phyloP scores from a whole-genome alignment of 2,113 vertebrate genomes.

The Nibea albiflora region DNA sequence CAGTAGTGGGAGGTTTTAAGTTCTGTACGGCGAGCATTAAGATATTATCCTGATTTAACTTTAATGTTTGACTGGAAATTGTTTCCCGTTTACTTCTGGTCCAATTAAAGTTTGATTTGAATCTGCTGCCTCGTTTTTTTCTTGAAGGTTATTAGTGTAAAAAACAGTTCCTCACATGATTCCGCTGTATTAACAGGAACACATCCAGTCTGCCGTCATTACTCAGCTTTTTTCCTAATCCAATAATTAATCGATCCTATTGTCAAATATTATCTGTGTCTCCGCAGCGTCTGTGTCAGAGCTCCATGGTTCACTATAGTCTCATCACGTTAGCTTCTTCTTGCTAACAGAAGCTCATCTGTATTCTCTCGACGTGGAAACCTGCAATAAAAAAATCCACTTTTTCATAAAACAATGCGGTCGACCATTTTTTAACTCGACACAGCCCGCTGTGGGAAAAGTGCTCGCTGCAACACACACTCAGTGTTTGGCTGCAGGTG shows the following conservation, averaged over 20 bases:
- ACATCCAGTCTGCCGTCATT: background rate
- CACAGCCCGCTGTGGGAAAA: background rate
- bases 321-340: too few relatives aligned
- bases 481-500: conserved; percentile 1
- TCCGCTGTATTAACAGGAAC: background rate
- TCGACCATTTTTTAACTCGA: background rate
- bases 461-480: background rate
- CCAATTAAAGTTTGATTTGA: background rate
- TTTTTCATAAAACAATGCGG: background rate
- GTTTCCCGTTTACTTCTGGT: background rate
- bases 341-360: too few relatives aligned
- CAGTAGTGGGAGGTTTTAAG: background rate
- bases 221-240: background rate
- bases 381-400: background rate
- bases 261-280: background rate
- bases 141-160: too few relatives aligned
- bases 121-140: background rate
- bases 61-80: background rate
- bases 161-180: background rate
- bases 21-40: background rate
- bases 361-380: too few relatives aligned
- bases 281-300: background rate
- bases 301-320: background rate
- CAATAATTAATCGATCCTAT: background rate
- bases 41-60: background rate